Evolutionary conservation across 2,888 invertebrate genomes (phyloP), one percentile per base, ranked within the genome.

Genomic region (Globia sparganii): DNA sequence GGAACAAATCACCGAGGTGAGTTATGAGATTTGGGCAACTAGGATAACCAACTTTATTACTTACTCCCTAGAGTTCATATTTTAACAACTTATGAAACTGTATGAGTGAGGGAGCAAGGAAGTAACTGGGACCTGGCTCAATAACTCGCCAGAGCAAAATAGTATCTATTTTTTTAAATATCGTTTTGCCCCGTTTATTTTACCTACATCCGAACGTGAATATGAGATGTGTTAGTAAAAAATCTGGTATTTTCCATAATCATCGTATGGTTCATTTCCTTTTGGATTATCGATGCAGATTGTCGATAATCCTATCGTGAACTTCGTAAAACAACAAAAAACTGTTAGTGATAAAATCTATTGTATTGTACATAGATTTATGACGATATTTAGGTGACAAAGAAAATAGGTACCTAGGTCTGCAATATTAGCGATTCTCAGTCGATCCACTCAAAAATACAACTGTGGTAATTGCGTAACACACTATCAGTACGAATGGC

Each of bases 271-370:
- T 49, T 69, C 13, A n/a, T 72, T 69, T 49, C 28, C 46, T 25
- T 46, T 70, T 37, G 15, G 1, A 37, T 49, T 72, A 34, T 46
- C 21, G 31, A 15, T 25, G 21, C 28, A 40, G 61, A 61, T 40
- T 37, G 59, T 34, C 18, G 2, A 37, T 25, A 28, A 31, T 72
- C 9, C 11, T 53, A 37, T 70, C 11, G 11, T 37, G 11, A 70
- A 34, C n/a, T 37, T 66, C 2, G 18, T 69, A 25, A 69, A 72
- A 72, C 37, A 40, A 40, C 8, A 18, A 40, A 72, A 56, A 72
- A n/a, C 40, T n/a, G 4, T 72, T 72, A 15, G 2, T 49, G n/a
- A 21, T 69, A 69, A n/a, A 25, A 49, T 37, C 46, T 8, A 72
- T 71, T 28, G 8, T 34, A 34, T 34, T n/a, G 15, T 31, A 28